Conservation (phyloP, 2,888 invertebrate genomes). For the Calliphora vomitoria region DNA sequence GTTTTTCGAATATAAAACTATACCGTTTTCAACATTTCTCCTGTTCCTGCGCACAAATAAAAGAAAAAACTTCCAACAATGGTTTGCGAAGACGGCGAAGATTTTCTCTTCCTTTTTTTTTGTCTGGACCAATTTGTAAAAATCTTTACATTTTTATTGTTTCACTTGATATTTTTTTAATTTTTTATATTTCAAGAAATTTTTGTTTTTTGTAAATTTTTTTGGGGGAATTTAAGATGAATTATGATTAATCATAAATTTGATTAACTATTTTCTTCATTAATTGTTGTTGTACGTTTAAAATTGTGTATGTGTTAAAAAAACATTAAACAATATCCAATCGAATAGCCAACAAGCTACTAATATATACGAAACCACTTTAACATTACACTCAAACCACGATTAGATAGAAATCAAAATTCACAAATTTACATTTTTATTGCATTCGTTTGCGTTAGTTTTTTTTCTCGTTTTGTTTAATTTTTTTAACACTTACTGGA, state of each 20-base stretch:
- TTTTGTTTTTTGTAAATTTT: constrained; percentile 11
- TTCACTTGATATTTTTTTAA: constrained; percentile 9
- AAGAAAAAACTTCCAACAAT: constrained; percentile 49
- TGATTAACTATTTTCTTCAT: constrained; percentile 54
- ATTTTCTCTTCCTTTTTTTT: constrained; percentile 50
- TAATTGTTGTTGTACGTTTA: constrained; percentile 43
- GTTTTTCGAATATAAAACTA: constrained; percentile 48
- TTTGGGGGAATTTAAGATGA: constrained; percentile 4
- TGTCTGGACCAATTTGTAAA: constrained; percentile 62
- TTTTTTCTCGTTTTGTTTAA: background rate
- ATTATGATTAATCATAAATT: constrained; percentile 63
- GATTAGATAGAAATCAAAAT: constrained; percentile 54
- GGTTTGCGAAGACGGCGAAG: constrained; percentile 42
- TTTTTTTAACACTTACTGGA: constrained; percentile 39
- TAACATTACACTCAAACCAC: constrained; percentile 52
- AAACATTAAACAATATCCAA: constrained; percentile 49
- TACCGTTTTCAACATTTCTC: constrained; percentile 65
- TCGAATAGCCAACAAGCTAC: constrained; percentile 47
- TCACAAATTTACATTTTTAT: constrained; percentile 29
- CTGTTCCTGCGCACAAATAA: constrained; percentile 68
- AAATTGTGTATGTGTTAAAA: constrained; percentile 25
- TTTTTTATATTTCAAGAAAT: background rate
- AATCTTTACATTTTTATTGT: constrained; percentile 56
- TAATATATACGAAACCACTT: constrained; percentile 57
- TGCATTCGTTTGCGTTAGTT: constrained; percentile 11